These are phyloP conservation scores for Eumaeus atala DNA, from an alignment of 1,140 invertebrate genomes.

Conservation along the genomic window DNA sequence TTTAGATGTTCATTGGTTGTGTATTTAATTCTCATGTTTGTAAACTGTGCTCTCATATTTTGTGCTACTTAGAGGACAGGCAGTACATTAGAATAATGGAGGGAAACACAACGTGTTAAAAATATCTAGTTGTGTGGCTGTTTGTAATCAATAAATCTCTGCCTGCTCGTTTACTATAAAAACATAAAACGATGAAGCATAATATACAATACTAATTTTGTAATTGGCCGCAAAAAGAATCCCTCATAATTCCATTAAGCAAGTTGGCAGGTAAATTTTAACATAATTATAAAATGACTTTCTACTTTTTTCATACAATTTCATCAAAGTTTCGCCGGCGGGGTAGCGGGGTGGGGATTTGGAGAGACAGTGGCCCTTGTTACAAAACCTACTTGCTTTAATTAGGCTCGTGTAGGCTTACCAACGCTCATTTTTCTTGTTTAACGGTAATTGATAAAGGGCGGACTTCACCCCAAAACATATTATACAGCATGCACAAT, in stretches of 20 bases:
- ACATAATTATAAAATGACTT: conserved; percentile 3
- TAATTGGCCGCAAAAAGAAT: background rate
- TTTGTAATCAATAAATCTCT: too few species aligned
- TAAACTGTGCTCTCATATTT: too few species aligned
- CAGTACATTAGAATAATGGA: too few species aligned
- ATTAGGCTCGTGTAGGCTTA: conserved; percentile 63
- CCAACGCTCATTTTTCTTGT: conserved; percentile 65
- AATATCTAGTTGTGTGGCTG: too few species aligned
- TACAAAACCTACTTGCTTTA: conserved; percentile 63
- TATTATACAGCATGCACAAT: conserved; percentile 5
- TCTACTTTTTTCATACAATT: conserved; percentile 43
- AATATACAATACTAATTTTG: too few species aligned
- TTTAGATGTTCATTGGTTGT: too few species aligned
- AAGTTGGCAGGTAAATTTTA: conserved; percentile 5
- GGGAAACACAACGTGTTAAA: too few species aligned
- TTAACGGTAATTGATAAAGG: conserved; percentile 69
- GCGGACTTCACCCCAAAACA: conserved; percentile 22
- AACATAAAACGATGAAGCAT: too few species aligned
- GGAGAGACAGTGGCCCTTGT: conserved; percentile 41
- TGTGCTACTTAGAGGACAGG: too few species aligned
- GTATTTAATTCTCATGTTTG: too few species aligned
- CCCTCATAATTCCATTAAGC: conserved; percentile 2
- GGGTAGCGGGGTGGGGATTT: conserved; percentile 24
- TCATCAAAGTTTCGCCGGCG: conserved; percentile 54
- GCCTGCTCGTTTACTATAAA: too few species aligned